A percentile compares a stretch with the other conserved stretches of the same genome.
Conservation (phyloP, 2,797 vertebrate genomes). For the Erethizon dorsatum region DNA sequence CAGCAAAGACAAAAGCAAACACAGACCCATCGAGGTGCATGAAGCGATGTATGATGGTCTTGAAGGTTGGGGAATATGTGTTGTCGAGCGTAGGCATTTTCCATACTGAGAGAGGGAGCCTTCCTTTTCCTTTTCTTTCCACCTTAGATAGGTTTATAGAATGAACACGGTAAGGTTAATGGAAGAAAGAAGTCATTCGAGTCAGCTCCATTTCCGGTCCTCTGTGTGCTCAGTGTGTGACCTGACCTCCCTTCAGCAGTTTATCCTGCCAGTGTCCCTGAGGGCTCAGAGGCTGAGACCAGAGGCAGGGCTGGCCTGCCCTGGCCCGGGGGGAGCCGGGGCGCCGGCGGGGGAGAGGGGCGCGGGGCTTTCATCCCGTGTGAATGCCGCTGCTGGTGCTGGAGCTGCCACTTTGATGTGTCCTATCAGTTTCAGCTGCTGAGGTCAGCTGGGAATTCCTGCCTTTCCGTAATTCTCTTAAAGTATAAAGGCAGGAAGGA, state of each 20-base stretch:
- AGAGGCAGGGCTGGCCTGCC: background rate
- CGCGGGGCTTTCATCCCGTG: background rate
- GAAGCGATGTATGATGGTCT: fast-evolving
- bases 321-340: background rate
- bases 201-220: background rate
- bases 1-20: background rate
- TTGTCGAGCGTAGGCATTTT: background rate
- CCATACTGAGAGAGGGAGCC: background rate
- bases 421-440: background rate
- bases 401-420: background rate
- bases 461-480: background rate
- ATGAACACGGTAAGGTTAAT: background rate
- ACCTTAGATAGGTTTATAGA: background rate
- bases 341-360: fast-evolving
- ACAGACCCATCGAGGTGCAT: background rate
- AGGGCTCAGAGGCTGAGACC: fast-evolving
- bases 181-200: background rate
- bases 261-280: fast-evolving
- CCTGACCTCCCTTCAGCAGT: background rate
- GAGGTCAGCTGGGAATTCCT: conserved; percentile 7
- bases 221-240: background rate
- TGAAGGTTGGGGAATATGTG: fast-evolving
- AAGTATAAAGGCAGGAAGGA: conserved; percentile 18
- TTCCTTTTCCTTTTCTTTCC: background rate
- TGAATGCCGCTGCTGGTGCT: background rate